A percentile compares a stretch with the other conserved stretches of the same genome.
These are phyloP conservation scores for Halichondria panicea DNA, from an alignment of 37 sponge, comb jelly and placozoan species.

Conservation along the genomic window DNA sequence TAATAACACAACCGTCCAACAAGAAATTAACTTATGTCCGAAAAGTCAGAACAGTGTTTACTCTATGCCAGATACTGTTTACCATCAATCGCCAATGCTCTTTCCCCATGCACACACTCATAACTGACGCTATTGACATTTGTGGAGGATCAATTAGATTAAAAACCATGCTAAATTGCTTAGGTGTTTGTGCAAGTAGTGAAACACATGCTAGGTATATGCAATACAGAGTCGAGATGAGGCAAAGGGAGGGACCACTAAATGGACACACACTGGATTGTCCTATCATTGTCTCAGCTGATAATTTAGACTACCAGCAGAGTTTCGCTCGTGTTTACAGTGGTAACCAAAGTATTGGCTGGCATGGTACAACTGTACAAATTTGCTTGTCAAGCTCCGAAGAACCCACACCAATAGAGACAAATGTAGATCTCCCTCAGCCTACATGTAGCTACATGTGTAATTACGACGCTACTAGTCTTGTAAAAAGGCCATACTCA, in stretches of 20 bases:
- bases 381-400: too few species aligned
- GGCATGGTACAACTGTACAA: too few species aligned
- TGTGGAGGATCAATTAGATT: slow-evolving; percentile 17
- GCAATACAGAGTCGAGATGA: neutral
- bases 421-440: too few species aligned
- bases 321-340: slow-evolving; percentile 15
- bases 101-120: slow-evolving; percentile 21
- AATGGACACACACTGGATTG: neutral
- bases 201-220: slow-evolving; percentile 24
- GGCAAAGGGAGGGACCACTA: slow-evolving; percentile 8
- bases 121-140: slow-evolving; percentile 25
- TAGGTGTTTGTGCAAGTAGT: slow-evolving; percentile 17
- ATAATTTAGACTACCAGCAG: slow-evolving; percentile 27
- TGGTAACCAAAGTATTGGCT: slow-evolving; percentile 26
- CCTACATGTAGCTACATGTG: neutral
- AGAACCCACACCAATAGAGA: too few species aligned
- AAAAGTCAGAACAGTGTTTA: slow-evolving; percentile 2
- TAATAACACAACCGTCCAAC: neutral
- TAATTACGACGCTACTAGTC: neutral
- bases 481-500: slow-evolving; percentile 1
- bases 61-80: slow-evolving; percentile 9
- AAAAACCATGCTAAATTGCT: slow-evolving; percentile 13
- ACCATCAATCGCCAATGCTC: slow-evolving; percentile 14
- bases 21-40: too few species aligned
- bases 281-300: slow-evolving; percentile 13